These are phyloP conservation scores for Caenorhabditis sp. DNA, from an alignment of 2,888 invertebrate species.

Conservation along the genomic window DNA sequence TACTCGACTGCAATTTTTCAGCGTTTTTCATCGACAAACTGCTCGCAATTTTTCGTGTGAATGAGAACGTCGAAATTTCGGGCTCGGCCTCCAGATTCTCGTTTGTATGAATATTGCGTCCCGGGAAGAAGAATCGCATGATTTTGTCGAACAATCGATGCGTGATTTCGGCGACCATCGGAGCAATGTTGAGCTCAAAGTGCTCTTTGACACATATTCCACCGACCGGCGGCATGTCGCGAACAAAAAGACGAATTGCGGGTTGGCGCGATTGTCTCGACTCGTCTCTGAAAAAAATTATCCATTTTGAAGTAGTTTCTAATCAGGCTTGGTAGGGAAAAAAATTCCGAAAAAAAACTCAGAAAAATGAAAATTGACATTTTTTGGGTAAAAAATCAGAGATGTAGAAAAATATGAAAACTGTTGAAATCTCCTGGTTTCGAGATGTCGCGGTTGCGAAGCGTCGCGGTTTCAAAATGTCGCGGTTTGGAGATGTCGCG, in stretches of 20 bases:
- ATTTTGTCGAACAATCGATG: slow-evolving; percentile 84
- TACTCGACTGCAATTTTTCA: slow-evolving; percentile 13
- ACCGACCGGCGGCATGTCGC: slow-evolving; percentile 89
- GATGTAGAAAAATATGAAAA: too few relatives aligned
- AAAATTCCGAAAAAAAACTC: too few relatives aligned
- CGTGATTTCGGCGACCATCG: slow-evolving; percentile 75
- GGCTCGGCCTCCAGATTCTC: slow-evolving; percentile 50
- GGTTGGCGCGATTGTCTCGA: slow-evolving; percentile 80
- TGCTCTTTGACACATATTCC: slow-evolving; percentile 98
- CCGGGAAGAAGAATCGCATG: slow-evolving; percentile 79
- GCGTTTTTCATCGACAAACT: slow-evolving; percentile 42
- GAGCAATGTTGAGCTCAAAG: slow-evolving; percentile 79
- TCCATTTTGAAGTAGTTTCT: too few relatives aligned
- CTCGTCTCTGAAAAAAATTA: slow-evolving; percentile 16
- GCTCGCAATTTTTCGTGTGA: slow-evolving; percentile 49
- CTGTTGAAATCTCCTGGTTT: too few relatives aligned
- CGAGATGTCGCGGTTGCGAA: too few relatives aligned
- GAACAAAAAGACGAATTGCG: slow-evolving; percentile 90
- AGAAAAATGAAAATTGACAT: too few relatives aligned
- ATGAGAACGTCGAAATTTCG: slow-evolving; percentile 42
- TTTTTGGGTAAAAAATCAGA: too few relatives aligned
- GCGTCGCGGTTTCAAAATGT: too few relatives aligned
- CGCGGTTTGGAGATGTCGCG: too few relatives aligned
- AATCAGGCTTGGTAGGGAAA: too few relatives aligned
- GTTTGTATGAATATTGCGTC: slow-evolving; percentile 78